These are phyloP conservation scores for Micrasema longulum DNA, from an alignment of 1,140 invertebrate genomes.

Conservation along the genomic window DNA sequence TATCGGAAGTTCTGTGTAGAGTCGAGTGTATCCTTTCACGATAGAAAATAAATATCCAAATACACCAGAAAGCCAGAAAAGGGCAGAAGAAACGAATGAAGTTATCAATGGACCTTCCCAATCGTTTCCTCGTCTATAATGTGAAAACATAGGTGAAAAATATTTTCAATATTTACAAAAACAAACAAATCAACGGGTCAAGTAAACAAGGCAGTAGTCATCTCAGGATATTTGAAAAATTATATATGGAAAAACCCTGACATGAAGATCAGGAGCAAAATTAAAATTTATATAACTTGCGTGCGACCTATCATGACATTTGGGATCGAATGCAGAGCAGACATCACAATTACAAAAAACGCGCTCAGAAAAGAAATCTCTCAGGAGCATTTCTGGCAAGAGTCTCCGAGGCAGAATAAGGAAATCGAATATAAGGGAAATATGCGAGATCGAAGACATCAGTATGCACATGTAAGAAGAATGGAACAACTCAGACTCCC, in stretches of 20 bases:
- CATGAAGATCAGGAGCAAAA: background rate
- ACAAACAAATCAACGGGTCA: background rate
- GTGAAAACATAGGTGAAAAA: background rate
- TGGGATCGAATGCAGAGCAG: background rate
- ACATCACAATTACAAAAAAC: background rate
- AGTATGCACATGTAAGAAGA: too few species aligned
- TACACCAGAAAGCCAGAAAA: conserved; percentile 10
- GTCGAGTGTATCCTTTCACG: background rate
- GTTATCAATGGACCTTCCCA: background rate
- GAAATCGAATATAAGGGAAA: too few species aligned
- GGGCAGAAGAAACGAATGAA: background rate
- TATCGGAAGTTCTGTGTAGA: background rate
- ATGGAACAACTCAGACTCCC: too few species aligned
- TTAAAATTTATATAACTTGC: background rate
- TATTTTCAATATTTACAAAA: background rate
- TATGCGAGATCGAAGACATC: too few species aligned
- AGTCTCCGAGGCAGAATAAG: too few species aligned
- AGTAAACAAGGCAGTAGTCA: background rate
- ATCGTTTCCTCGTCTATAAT: background rate
- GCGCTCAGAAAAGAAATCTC: background rate
- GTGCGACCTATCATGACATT: background rate
- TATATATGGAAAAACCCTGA: background rate
- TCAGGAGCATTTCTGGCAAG: too few species aligned
- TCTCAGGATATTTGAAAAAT: background rate
- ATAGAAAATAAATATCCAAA: background rate